Conservation (phyloP, 1,140 invertebrate species). For the Diplogasteroides magnus region DNA sequence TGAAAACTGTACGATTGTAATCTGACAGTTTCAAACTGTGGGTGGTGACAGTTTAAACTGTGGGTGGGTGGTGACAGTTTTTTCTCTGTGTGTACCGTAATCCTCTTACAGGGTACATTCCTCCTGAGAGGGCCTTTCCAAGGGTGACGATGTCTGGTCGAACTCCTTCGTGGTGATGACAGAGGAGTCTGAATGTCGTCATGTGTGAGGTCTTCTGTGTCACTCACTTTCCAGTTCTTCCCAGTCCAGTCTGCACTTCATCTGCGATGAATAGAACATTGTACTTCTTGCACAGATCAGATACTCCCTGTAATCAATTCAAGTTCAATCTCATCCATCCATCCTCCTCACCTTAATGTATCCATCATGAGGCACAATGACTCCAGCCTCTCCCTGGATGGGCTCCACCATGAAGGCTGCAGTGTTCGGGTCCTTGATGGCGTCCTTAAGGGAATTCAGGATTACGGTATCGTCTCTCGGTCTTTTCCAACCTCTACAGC, state of each 20-base stretch:
- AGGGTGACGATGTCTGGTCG: conserved; percentile 87
- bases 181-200: conserved; percentile 70
- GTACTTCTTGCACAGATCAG: conserved; percentile 82
- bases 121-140: conserved; percentile 93
- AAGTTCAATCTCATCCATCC: not conserved
- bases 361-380: conserved; percentile 80
- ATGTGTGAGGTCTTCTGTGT: not conserved
- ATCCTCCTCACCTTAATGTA: conserved; percentile 66
- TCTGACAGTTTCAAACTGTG: no score
- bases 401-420: conserved; percentile 97
- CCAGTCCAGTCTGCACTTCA: conserved; percentile 89
- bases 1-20: no score
- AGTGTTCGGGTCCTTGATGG: conserved; percentile 73
- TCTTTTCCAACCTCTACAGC: conserved; percentile 63
- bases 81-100: no score
- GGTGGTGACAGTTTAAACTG: no score
- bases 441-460: conserved; percentile 59
- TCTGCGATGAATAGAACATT: conserved; percentile 96
- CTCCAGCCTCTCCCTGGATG: conserved; percentile 96
- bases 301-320: conserved; percentile 68
- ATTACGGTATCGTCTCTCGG: not conserved
- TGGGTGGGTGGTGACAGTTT: no score
- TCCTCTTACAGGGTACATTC: conserved; percentile 80
- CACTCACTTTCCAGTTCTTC: conserved; percentile 75
- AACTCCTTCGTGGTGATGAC: conserved; percentile 83